Evolutionary conservation across 1,140 invertebrate genomes (phyloP), one percentile per base, ranked within the genome.

Genomic region (Antheraea pernyi): DNA sequence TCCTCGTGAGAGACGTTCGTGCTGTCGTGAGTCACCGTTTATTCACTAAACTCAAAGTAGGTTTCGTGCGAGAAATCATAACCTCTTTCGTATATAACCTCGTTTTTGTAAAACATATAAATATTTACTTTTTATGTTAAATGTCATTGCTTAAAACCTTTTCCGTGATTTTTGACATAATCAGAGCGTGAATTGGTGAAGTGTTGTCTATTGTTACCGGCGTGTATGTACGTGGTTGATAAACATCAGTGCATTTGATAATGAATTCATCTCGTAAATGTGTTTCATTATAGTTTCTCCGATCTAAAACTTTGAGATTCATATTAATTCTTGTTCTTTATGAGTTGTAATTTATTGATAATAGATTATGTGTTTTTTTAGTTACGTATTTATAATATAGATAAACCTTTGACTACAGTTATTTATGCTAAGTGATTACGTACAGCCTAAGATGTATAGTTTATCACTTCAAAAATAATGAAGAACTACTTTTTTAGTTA

Each of bases 281-380:
- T 13, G 4, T 22, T 9, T 8, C 5, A 9, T 61, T 61, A 10
- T 61, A 2, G 19, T 2, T 61, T 36, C 59, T n/a, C 62, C 1
- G 11, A 8, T 8, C 16, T 19, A 22, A 19, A 61, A 68, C 48
- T 4, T 48, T 60, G 0, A 13, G 16, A 6, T 16, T 53, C 13
- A 13, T 16, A 10, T 16, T 30, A 30, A 1, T 53, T 53, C 11
- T 16, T 53, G 10, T n/a, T n/a, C 13, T 16, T 53, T 53, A 16
- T 53, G 16, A 16, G 16, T 16, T 42, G 1, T 11, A 42, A 42
- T 30, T 77, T 79, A 3, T 63, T 37, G n/a, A 30, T 37, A 30
- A 30, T 30, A 30, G 22, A 4, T 30, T 30, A 30, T 30, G 4
- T 30, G 22, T 30, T 1, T 30, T 30, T 30, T 30, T 30, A 2